Base-by-base conservation (phyloP, 2,888 invertebrate species). In the Limenitis camilla region DNA sequence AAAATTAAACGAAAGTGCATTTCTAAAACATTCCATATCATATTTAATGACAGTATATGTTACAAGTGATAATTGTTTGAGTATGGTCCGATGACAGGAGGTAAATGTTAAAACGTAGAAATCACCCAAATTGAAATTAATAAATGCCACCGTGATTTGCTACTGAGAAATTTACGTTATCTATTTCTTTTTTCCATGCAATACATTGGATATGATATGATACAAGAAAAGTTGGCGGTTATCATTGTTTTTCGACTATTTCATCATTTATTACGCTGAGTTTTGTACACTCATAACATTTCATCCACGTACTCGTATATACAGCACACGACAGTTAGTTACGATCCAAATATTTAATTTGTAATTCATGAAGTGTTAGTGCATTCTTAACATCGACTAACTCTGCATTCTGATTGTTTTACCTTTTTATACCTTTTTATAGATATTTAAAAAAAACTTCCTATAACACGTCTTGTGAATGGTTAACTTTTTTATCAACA, bases 111-210 rank as follows among this genome's bases (percentile, higher is more conserved):
- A 33, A 40, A 10, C n/a, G 9, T 28, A n/a, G 32, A 40, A 33
- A 39, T 29, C 19, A 31, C 11, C 40, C 31, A 8, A 39, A 49
- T 39, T 40, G 33, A 47, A 42, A 42, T 52, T 40, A 35, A 49
- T 8, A 39, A 39, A 11, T 27, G 8, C 40, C 11, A 36, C 27
- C 28, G 33, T 30, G 29, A 45, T 45, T 39, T 30, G 40, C 32
- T 48, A 36, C 29, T 8, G 36, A 36, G 5, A 9, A 45, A 49
- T 33, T 53, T 29, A 35, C n/a, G 27, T 53, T 59, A 67, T 69
- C 70, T 74, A 81, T 81, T 82, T 81, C 82, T 77, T 81, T 81
- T 81, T 80, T 76, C 68, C 19, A 19, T 19, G 19, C 19, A 3
- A 19, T 19, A 19, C 3, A 19, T 19, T 19, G 19, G 19, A 19